These are phyloP conservation scores for Prietella phreatophila DNA, from an alignment of 2,113 vertebrate species.

Conservation along the genomic window DNA sequence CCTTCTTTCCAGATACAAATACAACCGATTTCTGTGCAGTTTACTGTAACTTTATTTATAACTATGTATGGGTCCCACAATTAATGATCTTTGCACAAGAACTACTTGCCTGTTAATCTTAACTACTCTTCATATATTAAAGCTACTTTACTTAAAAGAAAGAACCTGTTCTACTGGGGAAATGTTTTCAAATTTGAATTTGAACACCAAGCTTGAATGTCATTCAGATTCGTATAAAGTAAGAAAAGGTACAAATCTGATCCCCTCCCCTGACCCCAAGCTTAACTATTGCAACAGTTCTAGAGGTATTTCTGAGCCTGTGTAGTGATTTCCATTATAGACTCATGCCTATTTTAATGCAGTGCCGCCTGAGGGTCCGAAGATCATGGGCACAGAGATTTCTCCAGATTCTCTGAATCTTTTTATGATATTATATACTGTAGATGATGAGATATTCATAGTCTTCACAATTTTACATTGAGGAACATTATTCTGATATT, in stretches of 20 bases:
- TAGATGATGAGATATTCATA: too few relatives aligned
- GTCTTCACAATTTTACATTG: too few relatives aligned
- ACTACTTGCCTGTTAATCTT: background rate
- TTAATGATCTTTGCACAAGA: background rate
- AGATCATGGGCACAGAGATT: too few relatives aligned
- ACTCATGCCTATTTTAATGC: too few relatives aligned
- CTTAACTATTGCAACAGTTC: background rate
- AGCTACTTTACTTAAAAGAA: background rate
- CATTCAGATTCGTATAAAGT: background rate
- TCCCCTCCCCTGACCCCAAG: background rate
- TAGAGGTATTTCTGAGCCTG: too few relatives aligned
- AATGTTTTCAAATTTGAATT: background rate
- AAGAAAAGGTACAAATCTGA: background rate
- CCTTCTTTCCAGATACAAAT: background rate
- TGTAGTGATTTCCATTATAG: too few relatives aligned
- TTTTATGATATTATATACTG: too few relatives aligned
- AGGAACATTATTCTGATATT: too few relatives aligned
- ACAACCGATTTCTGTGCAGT: background rate
- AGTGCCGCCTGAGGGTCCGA: too few relatives aligned
- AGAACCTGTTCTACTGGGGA: background rate
- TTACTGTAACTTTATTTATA: background rate
- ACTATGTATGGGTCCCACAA: background rate
- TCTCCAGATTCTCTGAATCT: too few relatives aligned
- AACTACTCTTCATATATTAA: background rate
- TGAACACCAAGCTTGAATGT: background rate